A percentile compares a stretch with the other conserved stretches of the same genome.
These are phyloP conservation scores for Lutjanus erythropterus DNA, from an alignment of 2,113 vertebrate genomes.

Conservation along the genomic window DNA sequence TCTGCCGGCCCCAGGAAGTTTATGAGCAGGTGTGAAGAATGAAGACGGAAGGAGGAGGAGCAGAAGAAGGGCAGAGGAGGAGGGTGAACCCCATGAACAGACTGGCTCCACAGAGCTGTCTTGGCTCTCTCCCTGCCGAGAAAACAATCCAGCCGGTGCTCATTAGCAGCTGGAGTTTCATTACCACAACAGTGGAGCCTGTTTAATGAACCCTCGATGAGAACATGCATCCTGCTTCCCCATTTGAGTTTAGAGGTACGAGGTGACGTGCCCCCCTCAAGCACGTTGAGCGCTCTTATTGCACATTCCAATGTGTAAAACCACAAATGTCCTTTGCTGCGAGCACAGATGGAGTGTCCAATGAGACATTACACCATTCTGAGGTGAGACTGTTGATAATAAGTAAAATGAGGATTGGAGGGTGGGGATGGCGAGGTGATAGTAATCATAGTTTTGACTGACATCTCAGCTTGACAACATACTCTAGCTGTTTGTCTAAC, in stretches of 20 bases:
- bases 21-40: conserved; percentile 76
- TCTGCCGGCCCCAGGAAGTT: conserved; percentile 69
- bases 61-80: conserved; percentile 32
- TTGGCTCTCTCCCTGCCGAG: conserved; percentile 63
- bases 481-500: conserved; percentile 14
- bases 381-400: conserved; percentile 32
- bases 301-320: conserved; percentile 53
- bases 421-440: neutral
- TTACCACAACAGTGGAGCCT: conserved; percentile 69
- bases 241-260: conserved; percentile 62
- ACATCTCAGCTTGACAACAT: conserved; percentile 36
- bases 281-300: conserved; percentile 43
- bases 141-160: conserved; percentile 79
- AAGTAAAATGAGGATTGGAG: conserved; percentile 23
- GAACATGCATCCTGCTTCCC: conserved; percentile 75
- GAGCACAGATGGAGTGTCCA: conserved; percentile 31
- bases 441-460: conserved; percentile 36
- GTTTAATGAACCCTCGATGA: conserved; percentile 80
- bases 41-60: conserved; percentile 55
- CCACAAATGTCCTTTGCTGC: conserved; percentile 32
- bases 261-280: conserved; percentile 67
- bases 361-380: conserved; percentile 30
- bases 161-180: conserved; percentile 83
- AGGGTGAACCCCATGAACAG: conserved; percentile 34
- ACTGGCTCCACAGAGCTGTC: conserved; percentile 57